A percentile compares a stretch with the other conserved stretches of the same genome.
Evolutionary conservation across 2,113 vertebrate genomes (phyloP).

Genomic region (Sinocyclocheilus anshuiensis): DNA sequence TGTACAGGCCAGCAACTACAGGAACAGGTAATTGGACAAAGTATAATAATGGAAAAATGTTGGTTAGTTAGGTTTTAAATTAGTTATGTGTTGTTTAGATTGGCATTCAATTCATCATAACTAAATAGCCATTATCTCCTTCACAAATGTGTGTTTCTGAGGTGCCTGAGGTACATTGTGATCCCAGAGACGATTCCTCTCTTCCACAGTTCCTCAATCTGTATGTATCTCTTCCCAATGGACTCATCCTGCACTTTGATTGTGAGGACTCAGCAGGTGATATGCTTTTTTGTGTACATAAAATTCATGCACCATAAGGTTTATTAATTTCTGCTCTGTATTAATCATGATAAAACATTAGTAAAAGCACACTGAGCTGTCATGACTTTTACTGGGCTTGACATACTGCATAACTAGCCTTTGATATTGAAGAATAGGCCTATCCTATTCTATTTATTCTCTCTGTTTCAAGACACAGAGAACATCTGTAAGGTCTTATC

Average conservation of each 20-base stretch:
- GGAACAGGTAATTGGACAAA: conserved; percentile 70
- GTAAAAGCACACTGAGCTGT: not conserved
- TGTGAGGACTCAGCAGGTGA: conserved; percentile 72
- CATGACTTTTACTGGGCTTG: not conserved
- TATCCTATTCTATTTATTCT: not conserved
- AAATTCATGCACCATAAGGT: not conserved
- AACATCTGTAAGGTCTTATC: conserved; percentile 6
- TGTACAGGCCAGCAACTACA: conserved; percentile 70
- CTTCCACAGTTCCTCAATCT: conserved; percentile 65
- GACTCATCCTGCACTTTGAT: conserved; percentile 82
- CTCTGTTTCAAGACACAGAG: not conserved
- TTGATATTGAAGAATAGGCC: not conserved
- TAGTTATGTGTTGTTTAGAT: not conserved
- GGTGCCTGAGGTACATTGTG: not conserved
- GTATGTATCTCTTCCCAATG: conserved; percentile 83
- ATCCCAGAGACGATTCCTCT: not conserved
- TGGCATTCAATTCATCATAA: not conserved
- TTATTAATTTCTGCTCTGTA: not conserved
- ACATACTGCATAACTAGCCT: not conserved
- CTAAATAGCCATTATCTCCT: not conserved
- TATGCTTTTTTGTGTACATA: conserved; percentile 51
- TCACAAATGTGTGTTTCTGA: conserved; percentile 3
- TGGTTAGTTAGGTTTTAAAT: not conserved
- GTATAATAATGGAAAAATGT: not conserved
- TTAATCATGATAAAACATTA: not conserved